Evolutionary conservation across 2,113 vertebrate species (phyloP), one percentile per base, ranked within the genome.

Genomic region (Ictalurus furcatus): DNA sequence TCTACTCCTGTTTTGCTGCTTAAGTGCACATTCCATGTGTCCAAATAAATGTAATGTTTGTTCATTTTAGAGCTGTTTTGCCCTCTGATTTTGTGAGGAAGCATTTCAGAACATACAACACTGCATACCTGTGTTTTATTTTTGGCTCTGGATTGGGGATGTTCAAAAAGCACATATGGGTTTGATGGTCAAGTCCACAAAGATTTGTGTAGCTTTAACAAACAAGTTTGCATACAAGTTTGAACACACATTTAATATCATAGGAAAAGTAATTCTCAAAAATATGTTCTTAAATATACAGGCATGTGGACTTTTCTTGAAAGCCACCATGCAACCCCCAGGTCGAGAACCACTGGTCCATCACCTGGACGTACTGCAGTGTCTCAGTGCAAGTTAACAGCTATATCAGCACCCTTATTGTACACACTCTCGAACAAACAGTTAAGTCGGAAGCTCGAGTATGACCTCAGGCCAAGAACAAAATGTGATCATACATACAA

Each of bases 321-420:
- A 80, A 48, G 13, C 37, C 40, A 13, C 23, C 74, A 23, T 25
- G 21, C 9, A 48, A 48, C 37, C 21, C 74, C 71, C 21, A 23
- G 40, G 23, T 28, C 8, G 2, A 61, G 34, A 40, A 25, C 34
- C 0, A 4, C 4, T 37, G 34, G 8, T 59, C n/a, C 11, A 2
- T 86, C 79, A 86, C 30, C 73, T 63, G 79, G 52, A 65, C 25
- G 28, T 71, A 89, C 82, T 76, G 85, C 90, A 88, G 87, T 85
- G 84, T 78, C 82, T 73, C 54, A 71, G 81, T 73, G 82, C 80
- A 89, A 78, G 79, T 76, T 79, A 63, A 84, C 65, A 83, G 54
- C 44, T 76, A 40, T 28, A 87, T 81, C 61, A 58, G 21, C 63
- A 54, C 30, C 63, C 44, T 84, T 61, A 17, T 23, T 69, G 34